Conservation (phyloP, 1,140 invertebrate species). For the Magallana angulata region DNA sequence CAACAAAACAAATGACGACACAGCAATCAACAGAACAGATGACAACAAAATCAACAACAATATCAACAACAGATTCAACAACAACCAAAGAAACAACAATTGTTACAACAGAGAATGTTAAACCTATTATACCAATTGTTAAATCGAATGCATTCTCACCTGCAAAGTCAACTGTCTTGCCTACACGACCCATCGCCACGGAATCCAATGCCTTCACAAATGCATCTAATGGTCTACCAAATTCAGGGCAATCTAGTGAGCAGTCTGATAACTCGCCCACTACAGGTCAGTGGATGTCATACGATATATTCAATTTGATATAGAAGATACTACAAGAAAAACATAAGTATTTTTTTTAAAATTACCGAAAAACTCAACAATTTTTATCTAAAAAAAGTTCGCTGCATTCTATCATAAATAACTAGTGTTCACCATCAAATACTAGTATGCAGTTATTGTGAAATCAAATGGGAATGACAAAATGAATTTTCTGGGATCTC, state of each 20-base stretch:
- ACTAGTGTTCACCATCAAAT: too few relatives aligned
- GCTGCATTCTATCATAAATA: too few relatives aligned
- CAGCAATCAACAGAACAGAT: neutral
- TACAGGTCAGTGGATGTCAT: neutral
- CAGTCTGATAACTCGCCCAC: neutral
- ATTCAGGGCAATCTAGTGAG: neutral
- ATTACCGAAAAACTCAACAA: too few relatives aligned
- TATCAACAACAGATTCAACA: neutral
- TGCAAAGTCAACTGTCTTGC: neutral
- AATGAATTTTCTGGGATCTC: neutral
- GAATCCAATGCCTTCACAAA: neutral
- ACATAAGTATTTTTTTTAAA: too few relatives aligned
- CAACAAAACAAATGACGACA: neutral
- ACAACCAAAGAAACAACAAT: neutral
- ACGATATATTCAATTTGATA: neutral
- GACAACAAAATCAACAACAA: neutral
- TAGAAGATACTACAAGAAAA: too few relatives aligned
- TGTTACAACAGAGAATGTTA: neutral
- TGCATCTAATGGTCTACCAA: neutral
- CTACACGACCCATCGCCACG: neutral
- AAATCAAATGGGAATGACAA: neutral
- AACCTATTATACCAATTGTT: neutral
- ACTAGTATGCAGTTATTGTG: neutral
- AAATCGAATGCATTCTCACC: neutral
- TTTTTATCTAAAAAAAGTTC: too few relatives aligned